Base-by-base conservation (phyloP, 1,140 invertebrate genomes). In the Aphelinus atriplicis region DNA sequence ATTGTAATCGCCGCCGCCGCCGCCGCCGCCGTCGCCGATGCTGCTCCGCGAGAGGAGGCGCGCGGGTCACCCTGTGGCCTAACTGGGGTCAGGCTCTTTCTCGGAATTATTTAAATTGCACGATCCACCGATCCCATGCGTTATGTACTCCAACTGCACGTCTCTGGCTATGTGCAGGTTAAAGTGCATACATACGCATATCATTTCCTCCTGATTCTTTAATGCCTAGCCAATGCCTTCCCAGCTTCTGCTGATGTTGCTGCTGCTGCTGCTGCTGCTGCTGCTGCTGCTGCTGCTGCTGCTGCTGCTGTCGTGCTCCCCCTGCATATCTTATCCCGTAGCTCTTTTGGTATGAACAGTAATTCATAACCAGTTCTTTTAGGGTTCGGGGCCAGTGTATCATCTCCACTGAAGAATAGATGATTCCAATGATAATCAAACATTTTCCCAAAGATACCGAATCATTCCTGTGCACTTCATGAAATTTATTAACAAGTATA, bases 61-160 rank as follows among this genome's bases (percentile, higher is more conserved):
- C 56, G 58, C 79, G 72, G 80, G 79, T 83, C 81, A 80, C 75
- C 77, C 74, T 71, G 76, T 78, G 76, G 78, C 71, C 78, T 78
- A 80, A 77, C 78, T 71, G 73, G 78, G 81, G 81, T 82, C 82
- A 81, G 82, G 81, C 81, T 81, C 79, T 77, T 79, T 80, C 63
- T 63, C 51, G 77, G 81, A 83, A 82, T 83, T 82, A 83, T 82
- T 83, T 82, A 82, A 82, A 83, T 83, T 82, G 80, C 79, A 76
- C 77, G 78, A 82, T 75, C 69, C 79, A 9, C 66, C 53, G 50
- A 45, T 2, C 51, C 7, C 64, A 50, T 53, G 43, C 45, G 1
- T 56, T 58, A 58, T 62, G 63, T 57, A 57, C 62, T 46, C 45
- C 71, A 50, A 66, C 70, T 48, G 42, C 57, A 9, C 7, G 71